phyloP scores from a whole-genome alignment of 2,113 vertebrate species.

The Microcebus murinus region DNA sequence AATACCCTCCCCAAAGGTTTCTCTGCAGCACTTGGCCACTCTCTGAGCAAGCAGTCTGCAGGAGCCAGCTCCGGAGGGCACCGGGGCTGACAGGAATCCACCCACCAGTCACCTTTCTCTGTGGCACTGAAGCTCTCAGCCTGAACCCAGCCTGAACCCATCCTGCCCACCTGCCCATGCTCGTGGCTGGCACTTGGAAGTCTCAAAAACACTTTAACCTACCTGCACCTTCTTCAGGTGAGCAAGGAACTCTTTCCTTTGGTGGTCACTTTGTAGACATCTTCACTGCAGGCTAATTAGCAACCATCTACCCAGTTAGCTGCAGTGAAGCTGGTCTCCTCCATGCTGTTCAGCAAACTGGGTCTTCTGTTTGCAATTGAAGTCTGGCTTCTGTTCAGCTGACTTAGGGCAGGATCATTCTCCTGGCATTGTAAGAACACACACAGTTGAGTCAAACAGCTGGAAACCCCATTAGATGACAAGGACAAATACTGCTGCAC shows the following conservation, averaged over 20 bases:
- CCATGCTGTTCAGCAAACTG: constrained; percentile 62
- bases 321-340: constrained; percentile 65
- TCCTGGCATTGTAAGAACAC: constrained; percentile 34
- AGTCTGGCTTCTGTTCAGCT: constrained; percentile 79
- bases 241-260: constrained; percentile 53
- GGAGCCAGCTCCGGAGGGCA: background rate
- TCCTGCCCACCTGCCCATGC: background rate
- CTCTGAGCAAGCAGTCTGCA: background rate
- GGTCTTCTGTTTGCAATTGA: constrained; percentile 50
- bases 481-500: background rate
- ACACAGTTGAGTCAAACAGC: constrained; percentile 23
- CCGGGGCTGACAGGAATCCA: background rate
- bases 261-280: background rate
- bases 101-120: background rate
- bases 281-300: background rate
- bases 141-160: background rate
- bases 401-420: constrained; percentile 41
- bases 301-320: constrained; percentile 64
- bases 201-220: constrained; percentile 8
- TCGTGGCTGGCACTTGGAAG: background rate
- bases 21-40: background rate
- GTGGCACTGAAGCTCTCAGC: background rate
- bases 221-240: constrained; percentile 57
- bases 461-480: constrained; percentile 37
- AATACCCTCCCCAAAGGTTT: background rate